phyloP scores from a whole-genome alignment of 1,140 invertebrate genomes.

The Frieseomelitta varia region DNA sequence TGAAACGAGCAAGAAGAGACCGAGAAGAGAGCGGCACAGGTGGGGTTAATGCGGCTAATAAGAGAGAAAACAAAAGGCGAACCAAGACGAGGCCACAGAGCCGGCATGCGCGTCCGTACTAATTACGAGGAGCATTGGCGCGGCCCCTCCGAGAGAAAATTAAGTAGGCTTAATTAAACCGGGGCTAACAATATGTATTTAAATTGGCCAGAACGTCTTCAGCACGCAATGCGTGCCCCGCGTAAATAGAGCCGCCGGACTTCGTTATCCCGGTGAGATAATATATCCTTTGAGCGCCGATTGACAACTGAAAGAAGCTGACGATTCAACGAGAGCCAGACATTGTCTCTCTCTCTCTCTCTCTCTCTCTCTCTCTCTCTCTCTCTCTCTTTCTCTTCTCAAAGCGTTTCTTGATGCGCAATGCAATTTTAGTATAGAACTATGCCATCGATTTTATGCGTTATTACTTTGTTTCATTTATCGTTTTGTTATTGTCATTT shows the following conservation, averaged over 20 bases:
- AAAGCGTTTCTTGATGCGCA: neutral
- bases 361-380: neutral
- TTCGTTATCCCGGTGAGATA: conserved; percentile 21
- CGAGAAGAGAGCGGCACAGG: conserved; percentile 49
- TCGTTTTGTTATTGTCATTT: neutral
- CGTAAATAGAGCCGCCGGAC: conserved; percentile 36
- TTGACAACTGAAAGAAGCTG: conserved; percentile 19
- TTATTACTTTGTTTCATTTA: neutral
- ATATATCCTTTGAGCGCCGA: neutral
- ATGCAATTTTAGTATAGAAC: too few species aligned
- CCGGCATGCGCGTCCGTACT: conserved; percentile 76
- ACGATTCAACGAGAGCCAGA: neutral
- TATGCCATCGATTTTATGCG: too few species aligned
- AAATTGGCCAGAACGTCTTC: conserved; percentile 68
- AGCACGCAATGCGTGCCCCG: conserved; percentile 10
- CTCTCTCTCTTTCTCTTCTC: too few species aligned
- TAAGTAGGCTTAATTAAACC: conserved; percentile 79
- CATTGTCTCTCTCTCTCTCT: neutral
- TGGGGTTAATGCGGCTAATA: conserved; percentile 64
- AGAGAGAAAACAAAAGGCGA: conserved; percentile 66
- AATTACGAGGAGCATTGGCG: conserved; percentile 77
- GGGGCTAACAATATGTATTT: conserved; percentile 74
- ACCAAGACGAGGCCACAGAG: conserved; percentile 64
- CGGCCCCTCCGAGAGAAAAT: conserved; percentile 71
- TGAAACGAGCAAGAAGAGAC: conserved; percentile 46